Conservation (phyloP, 2,113 vertebrate species). For the Epinephelus lanceolatus region DNA sequence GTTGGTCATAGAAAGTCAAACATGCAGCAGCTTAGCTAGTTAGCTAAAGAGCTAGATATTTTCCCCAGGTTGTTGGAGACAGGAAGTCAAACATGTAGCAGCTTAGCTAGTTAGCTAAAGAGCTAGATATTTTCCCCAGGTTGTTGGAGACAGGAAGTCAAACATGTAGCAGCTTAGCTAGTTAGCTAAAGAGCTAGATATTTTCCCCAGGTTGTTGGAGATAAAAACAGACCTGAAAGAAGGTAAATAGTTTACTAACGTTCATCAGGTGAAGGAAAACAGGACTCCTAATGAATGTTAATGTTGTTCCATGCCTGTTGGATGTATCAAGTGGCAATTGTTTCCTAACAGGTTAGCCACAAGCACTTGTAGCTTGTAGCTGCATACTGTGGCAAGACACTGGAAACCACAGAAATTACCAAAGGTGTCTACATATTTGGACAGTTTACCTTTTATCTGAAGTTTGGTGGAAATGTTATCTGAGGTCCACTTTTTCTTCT, state of each 20-base stretch:
- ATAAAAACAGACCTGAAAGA: neutral
- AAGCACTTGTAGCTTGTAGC: too few relatives aligned
- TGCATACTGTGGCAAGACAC: too few relatives aligned
- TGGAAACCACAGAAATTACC: too few relatives aligned
- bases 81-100: neutral
- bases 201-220: neutral
- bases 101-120: neutral
- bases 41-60: neutral
- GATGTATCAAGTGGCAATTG: too few relatives aligned
- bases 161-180: neutral
- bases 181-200: neutral
- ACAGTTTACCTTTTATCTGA: too few relatives aligned
- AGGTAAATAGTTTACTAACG: neutral
- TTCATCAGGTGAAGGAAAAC: neutral
- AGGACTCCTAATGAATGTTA: neutral
- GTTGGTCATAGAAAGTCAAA: neutral
- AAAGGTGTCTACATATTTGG: too few relatives aligned
- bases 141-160: too few relatives aligned
- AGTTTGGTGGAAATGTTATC: too few relatives aligned
- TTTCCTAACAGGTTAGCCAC: too few relatives aligned
- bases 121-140: neutral
- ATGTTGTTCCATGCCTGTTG: too few relatives aligned
- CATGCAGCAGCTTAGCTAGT: neutral
- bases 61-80: neutral
- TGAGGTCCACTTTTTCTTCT: too few relatives aligned